These are phyloP conservation scores for Caenorhabditis japonica DNA, from an alignment of 2,888 invertebrate genomes.

Conservation along the genomic window DNA sequence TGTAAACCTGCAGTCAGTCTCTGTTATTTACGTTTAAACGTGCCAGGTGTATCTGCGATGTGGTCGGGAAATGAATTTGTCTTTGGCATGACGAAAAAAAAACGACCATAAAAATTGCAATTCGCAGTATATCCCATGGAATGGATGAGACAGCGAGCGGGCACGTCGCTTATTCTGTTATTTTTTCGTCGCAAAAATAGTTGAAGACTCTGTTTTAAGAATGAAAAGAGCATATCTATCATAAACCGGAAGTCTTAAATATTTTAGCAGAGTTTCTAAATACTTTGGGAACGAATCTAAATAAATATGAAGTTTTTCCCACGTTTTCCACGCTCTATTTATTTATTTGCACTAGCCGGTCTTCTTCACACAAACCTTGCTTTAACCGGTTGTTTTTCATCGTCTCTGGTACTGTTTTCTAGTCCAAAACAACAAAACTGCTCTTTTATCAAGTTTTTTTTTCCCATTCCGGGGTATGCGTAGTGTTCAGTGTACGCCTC, in stretches of 20 bases:
- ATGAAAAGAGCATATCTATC: no score
- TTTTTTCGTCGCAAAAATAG: no score
- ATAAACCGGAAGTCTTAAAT: no score
- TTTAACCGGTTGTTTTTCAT: conserved; percentile 1
- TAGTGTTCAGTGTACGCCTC: neutral
- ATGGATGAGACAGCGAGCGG: neutral
- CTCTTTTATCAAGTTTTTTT: neutral
- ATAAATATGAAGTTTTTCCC: no score
- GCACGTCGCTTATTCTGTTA: no score
- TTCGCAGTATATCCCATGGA: conserved; percentile 16
- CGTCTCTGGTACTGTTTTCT: neutral
- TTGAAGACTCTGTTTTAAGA: no score
- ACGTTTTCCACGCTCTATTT: conserved; percentile 6
- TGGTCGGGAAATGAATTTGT: conserved; percentile 3
- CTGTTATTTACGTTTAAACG: neutral
- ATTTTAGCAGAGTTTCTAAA: no score
- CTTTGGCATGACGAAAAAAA: conserved; percentile 16
- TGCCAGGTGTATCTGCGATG: conserved; percentile 2
- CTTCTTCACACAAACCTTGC: neutral
- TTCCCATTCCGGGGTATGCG: neutral
- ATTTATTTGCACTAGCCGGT: conserved; percentile 1
- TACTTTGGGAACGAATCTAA: no score
- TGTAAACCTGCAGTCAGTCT: no score
- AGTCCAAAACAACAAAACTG: no score
- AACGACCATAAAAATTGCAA: conserved; percentile 20